Evolutionary conservation across 2,797 vertebrate species (phyloP), one percentile per base, ranked within the genome.

Genomic region (Coilia nasus): DNA sequence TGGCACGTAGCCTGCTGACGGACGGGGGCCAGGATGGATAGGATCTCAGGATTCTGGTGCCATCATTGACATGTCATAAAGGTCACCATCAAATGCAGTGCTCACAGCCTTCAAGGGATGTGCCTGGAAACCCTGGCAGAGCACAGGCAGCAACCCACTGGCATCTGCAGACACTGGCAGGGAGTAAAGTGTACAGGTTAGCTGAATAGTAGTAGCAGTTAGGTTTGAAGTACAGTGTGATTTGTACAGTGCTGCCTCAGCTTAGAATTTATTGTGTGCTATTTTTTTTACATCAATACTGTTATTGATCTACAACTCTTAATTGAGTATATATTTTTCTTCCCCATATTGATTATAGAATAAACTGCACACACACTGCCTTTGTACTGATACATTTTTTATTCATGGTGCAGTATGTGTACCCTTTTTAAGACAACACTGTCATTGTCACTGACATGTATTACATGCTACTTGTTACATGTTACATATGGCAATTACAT

Each of bases 21-120:
- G 67, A 17, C 67, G 19, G 67, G 14, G 67, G 28, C 28, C 31
- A 75, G 67, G 67, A 75, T 75, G 67, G 67, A 75, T 75, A 75
- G 67, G 31, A 75, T 75, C 67, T 75, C 67, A 75, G 67, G 67
- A 75, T 41, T 75, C 28, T 28, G 12, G 28, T 28, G 14, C 67
- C 67, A 75, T 75, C 67, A 35, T 75, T 41, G 67, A 31, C 67
- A 41, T 75, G 67, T 75, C 67, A 75, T 35, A 75, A 75, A 75
- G 67, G 67, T 75, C 67, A 41, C 67, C 31, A 31, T 75, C 67
- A 75, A 75, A 75, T 75, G 67, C 67, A 75, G 28, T 35, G 28
- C 67, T 35, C 12, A 28, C 28, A 35, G 67, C 15, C 67, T 75
- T 75, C 67, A 75, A 75, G 31, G 67, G 14, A 19, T 75, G 67